phyloP scores from a whole-genome alignment of 1,140 invertebrate species.

The Brachionus calyciflorus region DNA sequence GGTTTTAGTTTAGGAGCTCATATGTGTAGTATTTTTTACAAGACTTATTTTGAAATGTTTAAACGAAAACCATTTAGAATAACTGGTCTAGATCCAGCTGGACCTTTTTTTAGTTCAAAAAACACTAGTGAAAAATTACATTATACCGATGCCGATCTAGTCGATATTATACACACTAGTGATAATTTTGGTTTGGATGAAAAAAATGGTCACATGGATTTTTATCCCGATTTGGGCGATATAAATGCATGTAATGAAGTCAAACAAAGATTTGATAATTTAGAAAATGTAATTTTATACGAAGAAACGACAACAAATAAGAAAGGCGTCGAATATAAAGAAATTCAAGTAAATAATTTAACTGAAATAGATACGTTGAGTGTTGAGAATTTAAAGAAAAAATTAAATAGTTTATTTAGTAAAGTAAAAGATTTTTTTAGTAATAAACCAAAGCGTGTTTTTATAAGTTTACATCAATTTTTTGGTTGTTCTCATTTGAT shows the following conservation, averaged over 20 bases:
- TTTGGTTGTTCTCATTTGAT: slow-evolving; percentile 42
- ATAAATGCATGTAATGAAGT: slow-evolving; percentile 30
- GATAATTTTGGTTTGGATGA: slow-evolving; percentile 18
- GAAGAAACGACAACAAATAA: slow-evolving; percentile 10
- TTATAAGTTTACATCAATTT: slow-evolving; percentile 27
- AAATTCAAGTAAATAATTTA: background rate
- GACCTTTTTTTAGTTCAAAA: slow-evolving; percentile 25
- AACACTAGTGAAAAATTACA: background rate
- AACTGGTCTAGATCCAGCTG: slow-evolving; percentile 39
- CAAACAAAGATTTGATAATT: slow-evolving; percentile 9
- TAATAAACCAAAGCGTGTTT: background rate
- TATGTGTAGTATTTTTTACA: slow-evolving; percentile 37
- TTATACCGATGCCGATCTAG: slow-evolving; percentile 23
- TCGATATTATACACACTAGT: slow-evolving; percentile 37
- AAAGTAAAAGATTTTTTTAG: slow-evolving; percentile 9
- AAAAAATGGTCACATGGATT: slow-evolving; percentile 41
- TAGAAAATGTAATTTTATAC: slow-evolving; percentile 41
- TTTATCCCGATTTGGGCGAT: slow-evolving; percentile 37
- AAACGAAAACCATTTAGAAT: slow-evolving; percentile 4
- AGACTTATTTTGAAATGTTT: background rate
- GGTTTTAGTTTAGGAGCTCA: slow-evolving; percentile 46
- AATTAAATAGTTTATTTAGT: background rate
- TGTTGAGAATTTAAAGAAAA: background rate
- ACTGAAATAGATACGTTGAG: background rate
- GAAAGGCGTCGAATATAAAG: background rate